Evolutionary conservation across 2,888 invertebrate species (phyloP).

Genomic region (Cheilosia vulpina): DNA sequence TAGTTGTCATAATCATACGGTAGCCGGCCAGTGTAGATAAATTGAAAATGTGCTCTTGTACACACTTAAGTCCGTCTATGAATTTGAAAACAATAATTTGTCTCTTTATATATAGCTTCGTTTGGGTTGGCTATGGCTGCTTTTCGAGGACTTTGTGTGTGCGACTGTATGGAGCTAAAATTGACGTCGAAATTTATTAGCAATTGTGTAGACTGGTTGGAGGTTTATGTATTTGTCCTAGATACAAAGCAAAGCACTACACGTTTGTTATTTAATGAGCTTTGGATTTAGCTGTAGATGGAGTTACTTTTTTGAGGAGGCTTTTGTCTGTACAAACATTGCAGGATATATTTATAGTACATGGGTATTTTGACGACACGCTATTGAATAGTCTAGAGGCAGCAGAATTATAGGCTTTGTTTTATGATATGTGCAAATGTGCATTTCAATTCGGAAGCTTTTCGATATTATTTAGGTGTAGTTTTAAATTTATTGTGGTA

Average conservation of each 20-base stretch:
- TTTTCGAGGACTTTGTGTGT: neutral
- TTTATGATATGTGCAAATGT: neutral
- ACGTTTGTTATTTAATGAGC: conserved; percentile 45
- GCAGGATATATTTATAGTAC: neutral
- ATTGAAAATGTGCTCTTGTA: conserved; percentile 51
- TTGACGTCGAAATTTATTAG: conserved; percentile 71
- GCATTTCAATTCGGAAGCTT: too few relatives aligned
- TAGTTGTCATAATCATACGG: conserved; percentile 60
- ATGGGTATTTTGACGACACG: conserved; percentile 32
- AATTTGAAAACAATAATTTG: conserved; percentile 34
- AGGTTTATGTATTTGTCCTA: conserved; percentile 60
- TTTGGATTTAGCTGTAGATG: conserved; percentile 3
- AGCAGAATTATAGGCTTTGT: conserved; percentile 5
- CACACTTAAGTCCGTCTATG: conserved; percentile 56
- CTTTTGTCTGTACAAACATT: neutral
- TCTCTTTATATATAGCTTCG: neutral
- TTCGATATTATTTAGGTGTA: too few relatives aligned
- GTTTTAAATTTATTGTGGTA: too few relatives aligned
- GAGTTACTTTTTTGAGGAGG: neutral
- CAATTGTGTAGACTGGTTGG: conserved; percentile 41
- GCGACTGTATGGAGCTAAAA: conserved; percentile 19
- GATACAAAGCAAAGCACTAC: conserved; percentile 10
- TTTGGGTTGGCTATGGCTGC: neutral
- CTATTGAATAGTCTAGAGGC: neutral
- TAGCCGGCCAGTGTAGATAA: conserved; percentile 33